Evolutionary conservation across 2,797 vertebrate species (phyloP), one percentile per base, ranked within the genome.

Genomic region (Bradypodion ventrale): DNA sequence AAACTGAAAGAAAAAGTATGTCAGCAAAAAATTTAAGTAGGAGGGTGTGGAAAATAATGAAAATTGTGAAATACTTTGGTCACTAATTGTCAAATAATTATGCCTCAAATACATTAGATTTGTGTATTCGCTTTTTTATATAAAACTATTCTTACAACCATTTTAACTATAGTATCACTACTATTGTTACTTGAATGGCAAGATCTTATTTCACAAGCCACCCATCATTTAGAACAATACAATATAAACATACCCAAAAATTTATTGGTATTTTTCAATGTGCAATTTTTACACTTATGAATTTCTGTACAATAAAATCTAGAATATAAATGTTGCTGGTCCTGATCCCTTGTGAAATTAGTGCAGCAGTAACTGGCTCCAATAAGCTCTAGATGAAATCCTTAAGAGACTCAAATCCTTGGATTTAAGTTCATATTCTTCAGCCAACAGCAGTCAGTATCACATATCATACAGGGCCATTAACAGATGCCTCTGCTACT

Each of bases 81-180:
- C 97, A 97, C 96, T 96, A 96, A 95, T 94, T 66, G 68, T 96
- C 96, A 95, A 97, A 97, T 97, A 96, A 93, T 96, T 96, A 95
- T 94, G 95, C 95, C 93, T 95, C 95, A 96, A 95, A 97, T 96
- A 98, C 96, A 96, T 96, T 95, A 95, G 93, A 95, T 96, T 97
- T 97, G 96, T 97, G 97, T 97, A 97, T 97, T 97, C 97, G 97
- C 97, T 97, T 97, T 98, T 98, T 98, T 96, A 97, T 98, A 98
- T 97, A 99, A 99, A 99, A 99, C 98, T 98, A 99, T 98, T 98
- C 98, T 98, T 98, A 98, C 98, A 99, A 98, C 97, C 97, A 97
- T 98, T 96, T 97, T 94, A 97, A 97, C 97, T 98, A 97, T 95
- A 97, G 97, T 96, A 98, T 97, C 96, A 97, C 97, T 97, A 97